Evolutionary conservation across 2,797 vertebrate genomes (phyloP).

Genomic region (Manis pentadactyla): DNA sequence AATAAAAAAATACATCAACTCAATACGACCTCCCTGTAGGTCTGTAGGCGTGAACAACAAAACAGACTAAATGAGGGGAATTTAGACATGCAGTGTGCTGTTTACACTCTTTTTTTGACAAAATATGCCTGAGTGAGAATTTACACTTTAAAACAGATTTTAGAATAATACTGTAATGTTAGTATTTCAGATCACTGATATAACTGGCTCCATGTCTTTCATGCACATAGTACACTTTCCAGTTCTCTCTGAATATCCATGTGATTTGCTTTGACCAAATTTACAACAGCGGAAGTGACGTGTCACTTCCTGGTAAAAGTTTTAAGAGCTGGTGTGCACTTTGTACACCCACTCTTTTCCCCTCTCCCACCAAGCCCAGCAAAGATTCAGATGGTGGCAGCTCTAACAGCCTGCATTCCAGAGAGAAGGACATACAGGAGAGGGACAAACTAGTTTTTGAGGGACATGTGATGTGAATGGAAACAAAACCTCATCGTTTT

Average conservation of each 20-base stretch:
- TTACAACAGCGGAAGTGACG: not conserved
- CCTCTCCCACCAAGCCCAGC: not conserved
- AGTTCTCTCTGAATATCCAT: not conserved
- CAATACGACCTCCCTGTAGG: not conserved
- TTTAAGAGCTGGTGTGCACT: not conserved
- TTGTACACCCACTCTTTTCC: not conserved
- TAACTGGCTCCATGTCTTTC: not conserved
- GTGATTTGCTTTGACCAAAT: not conserved
- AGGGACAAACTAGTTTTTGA: not conserved
- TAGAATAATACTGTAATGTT: conserved; percentile 7
- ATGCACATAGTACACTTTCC: not conserved
- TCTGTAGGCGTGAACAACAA: conserved; percentile 40
- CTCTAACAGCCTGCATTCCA: not conserved
- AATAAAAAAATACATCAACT: conserved; percentile 56
- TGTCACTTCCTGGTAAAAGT: not conserved
- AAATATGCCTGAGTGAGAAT: conserved; percentile 38
- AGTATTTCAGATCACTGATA: not conserved
- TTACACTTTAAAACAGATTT: conserved; percentile 24
- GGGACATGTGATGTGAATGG: not conserved
- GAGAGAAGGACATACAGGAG: not conserved
- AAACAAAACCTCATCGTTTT: not conserved
- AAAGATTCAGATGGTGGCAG: not conserved
- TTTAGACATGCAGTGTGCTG: not conserved
- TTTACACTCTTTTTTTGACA: conserved; percentile 39
- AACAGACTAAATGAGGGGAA: not conserved